Evolutionary conservation across 2,888 invertebrate genomes (phyloP).

Genomic region (Endotricha flammealis): DNA sequence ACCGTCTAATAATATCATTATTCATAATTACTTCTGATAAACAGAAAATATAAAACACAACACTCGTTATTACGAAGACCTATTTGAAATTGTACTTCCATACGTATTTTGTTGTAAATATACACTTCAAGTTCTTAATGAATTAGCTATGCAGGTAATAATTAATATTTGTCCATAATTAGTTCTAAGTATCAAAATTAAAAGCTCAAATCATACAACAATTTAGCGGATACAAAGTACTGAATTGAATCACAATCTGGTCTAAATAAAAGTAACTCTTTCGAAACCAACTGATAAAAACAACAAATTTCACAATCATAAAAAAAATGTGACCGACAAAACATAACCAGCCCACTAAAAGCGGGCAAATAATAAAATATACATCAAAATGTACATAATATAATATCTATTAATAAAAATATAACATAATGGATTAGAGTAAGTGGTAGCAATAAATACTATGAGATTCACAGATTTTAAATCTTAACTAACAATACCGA

Average conservation of each 20-base stretch:
- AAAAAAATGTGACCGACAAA: slow-evolving; percentile 67
- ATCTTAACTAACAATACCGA: slow-evolving; percentile 78
- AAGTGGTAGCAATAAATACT: slow-evolving; percentile 78
- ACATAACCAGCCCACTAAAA: slow-evolving; percentile 67
- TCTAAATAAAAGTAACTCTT: slow-evolving; percentile 57
- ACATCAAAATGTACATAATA: slow-evolving; percentile 79
- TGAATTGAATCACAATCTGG: slow-evolving; percentile 55
- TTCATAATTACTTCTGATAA: slow-evolving; percentile 39
- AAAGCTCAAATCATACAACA: slow-evolving; percentile 53
- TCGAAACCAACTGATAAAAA: slow-evolving; percentile 66
- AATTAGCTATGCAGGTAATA: slow-evolving; percentile 53
- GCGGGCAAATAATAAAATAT: slow-evolving; percentile 75
- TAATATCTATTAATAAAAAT: slow-evolving; percentile 72
- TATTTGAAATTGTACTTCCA: slow-evolving; percentile 75
- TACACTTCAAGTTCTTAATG: slow-evolving; percentile 58
- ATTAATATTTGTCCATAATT: slow-evolving; percentile 41
- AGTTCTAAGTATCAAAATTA: slow-evolving; percentile 42
- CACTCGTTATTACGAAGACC: slow-evolving; percentile 49
- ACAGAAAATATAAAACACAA: slow-evolving; percentile 55
- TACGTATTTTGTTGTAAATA: slow-evolving; percentile 74
- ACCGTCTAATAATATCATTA: slow-evolving; percentile 55
- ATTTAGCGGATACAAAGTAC: slow-evolving; percentile 50
- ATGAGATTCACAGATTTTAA: slow-evolving; percentile 78
- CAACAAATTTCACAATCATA: slow-evolving; percentile 73
- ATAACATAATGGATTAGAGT: slow-evolving; percentile 74